Conservation (phyloP, 1,140 invertebrate genomes). For the Lucilia sericata region DNA sequence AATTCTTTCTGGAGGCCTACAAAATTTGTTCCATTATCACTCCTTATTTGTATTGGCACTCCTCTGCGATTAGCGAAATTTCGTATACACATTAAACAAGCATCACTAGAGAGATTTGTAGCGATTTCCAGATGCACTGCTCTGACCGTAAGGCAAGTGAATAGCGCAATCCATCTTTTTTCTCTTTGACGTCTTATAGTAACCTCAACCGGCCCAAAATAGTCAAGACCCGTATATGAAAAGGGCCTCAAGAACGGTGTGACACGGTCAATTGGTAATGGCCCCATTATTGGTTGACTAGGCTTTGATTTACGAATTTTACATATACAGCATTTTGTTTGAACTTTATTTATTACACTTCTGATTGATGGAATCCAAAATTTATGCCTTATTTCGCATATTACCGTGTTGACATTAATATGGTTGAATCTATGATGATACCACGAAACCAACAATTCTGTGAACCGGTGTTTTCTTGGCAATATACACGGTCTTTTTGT, state of each 20-base stretch:
- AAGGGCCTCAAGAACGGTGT: conserved; percentile 54
- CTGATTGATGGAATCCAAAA: conserved; percentile 34
- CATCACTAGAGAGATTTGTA: conserved; percentile 57
- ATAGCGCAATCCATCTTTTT: conserved; percentile 65
- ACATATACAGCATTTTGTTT: neutral
- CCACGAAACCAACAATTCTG: neutral
- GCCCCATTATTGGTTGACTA: conserved; percentile 47
- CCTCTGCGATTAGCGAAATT: conserved; percentile 61
- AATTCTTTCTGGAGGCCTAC: conserved; percentile 46
- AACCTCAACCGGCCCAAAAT: conserved; percentile 56
- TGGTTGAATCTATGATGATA: neutral
- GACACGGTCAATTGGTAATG: conserved; percentile 51
- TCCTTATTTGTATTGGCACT: conserved; percentile 47
- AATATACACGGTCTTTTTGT: neutral
- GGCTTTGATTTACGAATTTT: neutral
- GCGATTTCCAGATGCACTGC: conserved; percentile 63
- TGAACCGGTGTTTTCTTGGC: neutral
- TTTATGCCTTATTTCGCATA: neutral
- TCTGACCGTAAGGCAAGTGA: conserved; percentile 60
- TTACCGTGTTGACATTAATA: neutral
- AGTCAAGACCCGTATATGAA: conserved; percentile 56
- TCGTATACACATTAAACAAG: conserved; percentile 62
- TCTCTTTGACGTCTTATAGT: conserved; percentile 47
- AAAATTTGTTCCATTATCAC: conserved; percentile 57
- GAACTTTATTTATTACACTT: neutral